Conservation (phyloP, 1,140 invertebrate genomes). For the Brachionus plicatilis region DNA sequence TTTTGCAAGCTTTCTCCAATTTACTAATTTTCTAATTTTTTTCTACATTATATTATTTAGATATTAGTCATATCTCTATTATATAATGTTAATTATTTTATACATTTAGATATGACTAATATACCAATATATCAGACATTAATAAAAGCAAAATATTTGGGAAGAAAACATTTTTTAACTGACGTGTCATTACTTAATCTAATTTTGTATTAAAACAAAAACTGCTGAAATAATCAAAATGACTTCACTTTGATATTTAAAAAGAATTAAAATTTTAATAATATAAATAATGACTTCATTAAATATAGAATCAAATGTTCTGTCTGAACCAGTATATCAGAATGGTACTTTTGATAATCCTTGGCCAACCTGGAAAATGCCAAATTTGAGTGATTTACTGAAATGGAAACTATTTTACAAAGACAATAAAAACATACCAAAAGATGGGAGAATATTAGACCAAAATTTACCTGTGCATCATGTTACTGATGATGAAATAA, state of each 20-base stretch:
- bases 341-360: conserved; percentile 48
- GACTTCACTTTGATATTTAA: not conserved
- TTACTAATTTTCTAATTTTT: too few relatives aligned
- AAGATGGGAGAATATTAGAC: conserved; percentile 19
- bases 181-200: not conserved
- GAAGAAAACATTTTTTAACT: not conserved
- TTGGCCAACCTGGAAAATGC: conserved; percentile 46
- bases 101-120: too few relatives aligned
- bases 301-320: not conserved
- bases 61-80: too few relatives aligned
- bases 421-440: conserved; percentile 45
- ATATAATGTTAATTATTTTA: too few relatives aligned
- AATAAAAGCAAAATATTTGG: too few relatives aligned
- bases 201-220: not conserved
- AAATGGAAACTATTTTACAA: conserved; percentile 41
- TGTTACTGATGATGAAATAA: not conserved
- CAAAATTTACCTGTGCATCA: conserved; percentile 8
- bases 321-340: conserved; percentile 31
- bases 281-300: not conserved
- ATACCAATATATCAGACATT: too few relatives aligned
- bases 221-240: too few relatives aligned
- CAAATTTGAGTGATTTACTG: conserved; percentile 43
- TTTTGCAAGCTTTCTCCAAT: too few relatives aligned
- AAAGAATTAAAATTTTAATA: not conserved
- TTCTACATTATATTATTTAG: too few relatives aligned